Evolutionary conservation across 2,888 invertebrate species (phyloP).

Genomic region (Volucella zonaria): DNA sequence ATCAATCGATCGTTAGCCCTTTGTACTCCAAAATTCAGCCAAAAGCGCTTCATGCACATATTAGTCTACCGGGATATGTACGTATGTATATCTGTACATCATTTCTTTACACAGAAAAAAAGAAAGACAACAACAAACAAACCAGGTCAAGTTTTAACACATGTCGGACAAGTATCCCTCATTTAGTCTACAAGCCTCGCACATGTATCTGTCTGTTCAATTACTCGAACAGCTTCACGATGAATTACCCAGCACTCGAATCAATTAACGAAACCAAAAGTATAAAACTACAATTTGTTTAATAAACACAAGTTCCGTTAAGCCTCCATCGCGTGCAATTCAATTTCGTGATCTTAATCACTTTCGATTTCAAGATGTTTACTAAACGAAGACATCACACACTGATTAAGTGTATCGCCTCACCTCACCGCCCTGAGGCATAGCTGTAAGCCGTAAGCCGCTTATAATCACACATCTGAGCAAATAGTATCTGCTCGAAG

Average conservation of each 20-base stretch:
- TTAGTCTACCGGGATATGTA: no score
- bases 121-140: not conserved
- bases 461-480: constrained; percentile 1
- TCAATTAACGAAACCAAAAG: constrained; percentile 20
- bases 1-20: no score
- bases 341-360: constrained; percentile 43
- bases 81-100: no score
- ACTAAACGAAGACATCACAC: constrained; percentile 11
- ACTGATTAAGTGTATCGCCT: constrained; percentile 6
- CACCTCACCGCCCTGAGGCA: constrained; percentile 6
- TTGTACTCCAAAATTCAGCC: no score
- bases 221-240: constrained; percentile 1
- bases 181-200: not conserved
- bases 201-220: constrained; percentile 5
- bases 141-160: not conserved
- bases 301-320: constrained; percentile 6
- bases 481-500: constrained; percentile 2
- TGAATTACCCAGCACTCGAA: constrained; percentile 13
- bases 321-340: constrained; percentile 16
- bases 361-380: constrained; percentile 12
- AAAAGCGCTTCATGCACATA: no score
- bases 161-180: not conserved
- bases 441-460: constrained; percentile 6
- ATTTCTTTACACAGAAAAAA: no score
- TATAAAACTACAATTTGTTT: constrained; percentile 21